Base-by-base conservation (phyloP, 53 echinoderm and acorn worm genomes). In the Stichopus horrens region DNA sequence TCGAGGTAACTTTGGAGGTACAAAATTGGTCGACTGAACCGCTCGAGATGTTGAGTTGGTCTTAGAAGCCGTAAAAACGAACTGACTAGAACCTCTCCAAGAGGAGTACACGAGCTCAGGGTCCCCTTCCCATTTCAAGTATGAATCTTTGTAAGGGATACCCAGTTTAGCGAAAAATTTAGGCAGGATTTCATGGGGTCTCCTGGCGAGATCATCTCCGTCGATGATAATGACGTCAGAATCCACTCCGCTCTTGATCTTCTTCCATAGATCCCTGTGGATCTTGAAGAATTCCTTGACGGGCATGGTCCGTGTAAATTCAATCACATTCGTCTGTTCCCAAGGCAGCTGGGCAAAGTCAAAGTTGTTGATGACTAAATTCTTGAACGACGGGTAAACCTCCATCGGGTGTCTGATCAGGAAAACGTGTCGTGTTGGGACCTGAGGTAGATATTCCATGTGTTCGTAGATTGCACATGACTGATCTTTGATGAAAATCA, bases 141-240 rank as follows among this genome's bases (percentile, higher is more conserved):
- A 76, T 5, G 77, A 76, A 7, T 76, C 77, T 51, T 52, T 76
- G 77, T 76, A 76, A 13, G 77, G 77, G 9, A 76, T 76, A 52
- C 53, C 78, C 53, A 78, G 9, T 16, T 78, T 53, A 54, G 53
- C n/a, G 14, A 78, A 78, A 53, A 18, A 78, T 53, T 78, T 78
- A 0, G 78, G 55, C 4, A 78, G 54, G n/a, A 78, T 19, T 5
- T 52, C 78, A 0, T 78, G 52, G 7, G 78, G 78, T 53, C 19
- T 78, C n/a, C 78, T 78, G 53, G 78, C 55, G 5, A 78, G 53
- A 55, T 78, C 78, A 78, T 54, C n/a, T 18, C 78, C 78, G 53
- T 78, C 78, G 78, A 78, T 53, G 11, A 78, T 16, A 16, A 78
- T 55, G 18, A 55, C 78, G 18, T 78, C 78, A 9, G 78, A 54